Evolutionary conservation across 2,113 vertebrate species (phyloP), one percentile per base, ranked within the genome.

Genomic region (Chrysochloris asiatica): DNA sequence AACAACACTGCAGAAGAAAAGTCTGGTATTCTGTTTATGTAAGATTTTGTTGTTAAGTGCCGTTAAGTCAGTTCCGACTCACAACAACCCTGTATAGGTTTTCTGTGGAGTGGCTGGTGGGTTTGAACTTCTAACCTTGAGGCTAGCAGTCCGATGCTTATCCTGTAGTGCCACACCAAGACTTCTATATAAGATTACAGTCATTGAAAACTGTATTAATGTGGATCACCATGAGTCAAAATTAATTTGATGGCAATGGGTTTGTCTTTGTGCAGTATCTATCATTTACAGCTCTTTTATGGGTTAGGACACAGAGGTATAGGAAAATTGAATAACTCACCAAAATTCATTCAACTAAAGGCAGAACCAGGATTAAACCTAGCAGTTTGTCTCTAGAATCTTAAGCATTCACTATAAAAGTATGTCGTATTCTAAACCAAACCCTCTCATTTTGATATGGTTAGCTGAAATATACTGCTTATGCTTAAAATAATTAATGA

Each of bases 311-410:
- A 90, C 41, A 76, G 47, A 94, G 41, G n/a, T 11, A 83, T 38
- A 63, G 69, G 24, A 9, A 77, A 9, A 24, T 83, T 77, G 92
- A 84, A 30, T 63, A 93, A 89, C 36, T 77, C 73, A 86, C 10
- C 38, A 56, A 93, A 59, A 2, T 19, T 81, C 36, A 65, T 52
- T 94, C 50, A 91, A 24, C 13, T 86, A 91, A 84, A 38, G 13
- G 17, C 24, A 94, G 38, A 92, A 92, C 21, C 69, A 88, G 2
- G 14, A 92, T 73, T 89, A 86, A 92, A 93, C 8, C 36, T 82
- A 88, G 67, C 14, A 88, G 8, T 10, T 17, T 82, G 30, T 14
- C 48, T 52, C 17, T 67, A 78, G 21, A 72, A 73, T 47, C 17
- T 83, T 48, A 91, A 77, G 4, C 56, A n/a, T n/a, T n/a, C n/a